Evolutionary conservation across 2,113 vertebrate species (phyloP), one percentile per base, ranked within the genome.

Genomic region (Agelaius phoeniceus): DNA sequence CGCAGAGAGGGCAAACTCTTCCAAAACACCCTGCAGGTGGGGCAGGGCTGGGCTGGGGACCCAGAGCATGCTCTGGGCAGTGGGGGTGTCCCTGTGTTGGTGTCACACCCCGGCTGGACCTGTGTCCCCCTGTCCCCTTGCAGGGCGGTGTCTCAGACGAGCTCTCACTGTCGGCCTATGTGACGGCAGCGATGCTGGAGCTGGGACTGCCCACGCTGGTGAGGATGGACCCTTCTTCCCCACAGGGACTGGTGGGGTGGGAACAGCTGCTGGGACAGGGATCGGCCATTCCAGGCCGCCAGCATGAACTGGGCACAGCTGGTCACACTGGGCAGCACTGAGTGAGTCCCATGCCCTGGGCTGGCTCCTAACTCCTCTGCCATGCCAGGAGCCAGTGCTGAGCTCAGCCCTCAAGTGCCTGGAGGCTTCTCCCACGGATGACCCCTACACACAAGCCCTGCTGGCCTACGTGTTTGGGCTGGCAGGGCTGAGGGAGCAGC

Each of bases 1-100:
- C 49, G 3, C 13, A 98, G 98, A 2, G 97, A 97, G 30, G 98
- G 98, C 30, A 97, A 91, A 33, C 98, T 98, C 54, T 94, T 98
- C 39, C 95, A 98, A 93, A 98, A 96, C 0, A 91, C 94, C 63
- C 97, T 99, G 89, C 87, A 96, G 93, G 94, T 96, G 79, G 35
- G 26, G 1, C 2, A 39, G 41, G 52, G 35, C 37, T 15, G 41
- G 21, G 52, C 3, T 17, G 62, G 30, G 33, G 13, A 33, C 6
- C 10, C 4, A 4, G 9, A 15, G 11, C 0, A 13, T 13, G 48
- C 13, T 28, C n/a, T 13, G 49, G 26, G 86, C 31, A 16, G 11
- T 1, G 17, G 13, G 26, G 31, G 4, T 9, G 48, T 23, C 37
- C 68, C 44, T 1, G 44, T 49, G 72, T 15, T 1, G 10, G 46